Conservation (phyloP, 2,888 invertebrate genomes). For the Cynaeus angustus region DNA sequence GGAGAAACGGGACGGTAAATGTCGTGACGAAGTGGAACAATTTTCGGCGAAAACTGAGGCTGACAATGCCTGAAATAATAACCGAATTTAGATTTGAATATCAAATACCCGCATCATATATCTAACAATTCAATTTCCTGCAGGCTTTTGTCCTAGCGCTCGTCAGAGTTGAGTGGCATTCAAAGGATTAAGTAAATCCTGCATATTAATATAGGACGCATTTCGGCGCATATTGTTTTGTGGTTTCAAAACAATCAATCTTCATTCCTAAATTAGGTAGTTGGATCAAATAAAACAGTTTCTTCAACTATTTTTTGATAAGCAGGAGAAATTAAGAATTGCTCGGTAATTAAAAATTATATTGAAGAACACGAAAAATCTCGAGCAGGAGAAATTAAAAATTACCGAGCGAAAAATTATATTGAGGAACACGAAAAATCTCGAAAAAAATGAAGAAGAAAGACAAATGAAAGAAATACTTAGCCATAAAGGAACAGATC, state of each 20-base stretch:
- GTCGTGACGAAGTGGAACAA: background rate
- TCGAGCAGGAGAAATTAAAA: too few species aligned
- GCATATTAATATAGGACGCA: slow-evolving; percentile 52
- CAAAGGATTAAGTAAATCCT: slow-evolving; percentile 60
- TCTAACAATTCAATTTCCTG: slow-evolving; percentile 57
- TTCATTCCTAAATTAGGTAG: background rate
- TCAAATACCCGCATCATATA: slow-evolving; percentile 61
- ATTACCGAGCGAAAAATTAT: too few species aligned
- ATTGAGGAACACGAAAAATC: too few species aligned
- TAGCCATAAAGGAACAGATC: too few species aligned
- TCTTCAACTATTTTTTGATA: too few species aligned
- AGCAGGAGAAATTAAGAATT: too few species aligned
- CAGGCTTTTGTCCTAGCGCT: slow-evolving; percentile 56
- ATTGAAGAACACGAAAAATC: too few species aligned
- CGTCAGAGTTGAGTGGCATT: slow-evolving; percentile 50
- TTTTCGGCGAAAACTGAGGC: background rate
- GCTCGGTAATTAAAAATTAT: too few species aligned
- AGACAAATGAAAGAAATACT: too few species aligned
- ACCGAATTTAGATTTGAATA: slow-evolving; percentile 59
- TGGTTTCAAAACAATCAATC: slow-evolving; percentile 37
- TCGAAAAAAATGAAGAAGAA: too few species aligned
- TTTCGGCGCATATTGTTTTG: slow-evolving; percentile 42
- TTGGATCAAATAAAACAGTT: too few species aligned
- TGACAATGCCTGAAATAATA: slow-evolving; percentile 18
- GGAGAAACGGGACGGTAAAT: slow-evolving; percentile 8